These are phyloP conservation scores for Cygnus atratus DNA, from an alignment of 2,113 vertebrate genomes.

Conservation along the genomic window DNA sequence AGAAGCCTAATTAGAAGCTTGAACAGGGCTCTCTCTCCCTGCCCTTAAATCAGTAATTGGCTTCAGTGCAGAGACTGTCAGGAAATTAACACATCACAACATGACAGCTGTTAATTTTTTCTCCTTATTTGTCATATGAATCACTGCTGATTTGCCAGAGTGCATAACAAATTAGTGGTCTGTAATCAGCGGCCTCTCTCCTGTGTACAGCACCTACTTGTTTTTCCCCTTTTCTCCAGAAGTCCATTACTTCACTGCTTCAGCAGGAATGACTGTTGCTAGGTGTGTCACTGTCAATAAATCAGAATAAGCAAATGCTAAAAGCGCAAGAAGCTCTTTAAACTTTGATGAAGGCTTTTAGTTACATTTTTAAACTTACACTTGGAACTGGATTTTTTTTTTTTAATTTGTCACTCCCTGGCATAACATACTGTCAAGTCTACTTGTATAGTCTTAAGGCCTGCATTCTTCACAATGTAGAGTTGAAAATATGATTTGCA, in stretches of 20 bases:
- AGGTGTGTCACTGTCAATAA: slow-evolving; percentile 86
- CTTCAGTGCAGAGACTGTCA: slow-evolving; percentile 97
- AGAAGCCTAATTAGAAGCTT: slow-evolving; percentile 98
- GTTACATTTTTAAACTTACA: slow-evolving; percentile 88
- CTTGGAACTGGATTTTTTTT: slow-evolving; percentile 70
- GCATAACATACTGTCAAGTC: slow-evolving; percentile 75
- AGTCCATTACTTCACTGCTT: slow-evolving; percentile 80
- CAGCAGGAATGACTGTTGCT: slow-evolving; percentile 74
- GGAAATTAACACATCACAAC: slow-evolving; percentile 99
- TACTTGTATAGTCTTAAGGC: slow-evolving; percentile 55
- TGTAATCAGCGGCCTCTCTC: slow-evolving; percentile 91
- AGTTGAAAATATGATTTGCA: slow-evolving; percentile 39
- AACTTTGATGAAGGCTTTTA: slow-evolving; percentile 91
- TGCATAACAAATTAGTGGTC: slow-evolving; percentile 97
- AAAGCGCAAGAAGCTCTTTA: slow-evolving; percentile 86
- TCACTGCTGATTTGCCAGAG: slow-evolving; percentile 93
- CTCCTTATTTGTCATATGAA: slow-evolving; percentile 94
- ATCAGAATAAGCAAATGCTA: slow-evolving; percentile 85
- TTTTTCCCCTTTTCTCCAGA: slow-evolving; percentile 31
- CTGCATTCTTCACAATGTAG: slow-evolving; percentile 38
- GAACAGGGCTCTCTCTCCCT: slow-evolving; percentile 91
- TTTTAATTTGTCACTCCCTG: slow-evolving; percentile 74
- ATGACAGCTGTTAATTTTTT: slow-evolving; percentile 99
- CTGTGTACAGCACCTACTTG: slow-evolving; percentile 77
- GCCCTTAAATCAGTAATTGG: slow-evolving; percentile 99